Evolutionary conservation across 2,888 invertebrate species (phyloP), one percentile per base, ranked within the genome.

Genomic region (Anorthoa munda): DNA sequence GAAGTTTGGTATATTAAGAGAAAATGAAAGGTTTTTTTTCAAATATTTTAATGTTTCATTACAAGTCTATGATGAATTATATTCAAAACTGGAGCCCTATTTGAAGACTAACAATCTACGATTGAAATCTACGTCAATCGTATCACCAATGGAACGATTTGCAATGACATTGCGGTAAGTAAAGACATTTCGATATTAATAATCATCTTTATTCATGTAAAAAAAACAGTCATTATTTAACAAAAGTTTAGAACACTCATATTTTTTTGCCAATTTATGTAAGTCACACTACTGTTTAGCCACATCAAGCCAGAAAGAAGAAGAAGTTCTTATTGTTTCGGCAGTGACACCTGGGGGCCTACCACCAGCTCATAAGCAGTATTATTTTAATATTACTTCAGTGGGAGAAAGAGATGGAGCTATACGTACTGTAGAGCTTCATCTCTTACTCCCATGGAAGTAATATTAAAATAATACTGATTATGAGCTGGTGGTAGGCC

Each of bases 81-180:
- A 66, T 84, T 84, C 82, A 73, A 84, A 84, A 84, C 84, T 84
- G 82, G 84, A 84, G 69, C 82, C 84, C 66, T 84, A 84, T 84
- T 83, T 84, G 82, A 84, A 83, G 79, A 77, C 59, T 67, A 85
- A 83, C 81, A 85, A 83, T 83, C 72, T 83, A 80, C 63, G 71
- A 82, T 60, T 82, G 66, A 84, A 82, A 84, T 80, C 83, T 82
- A 72, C 63, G 67, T 80, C 83, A 84, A 63, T 84, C 82, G 66
- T 83, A 82, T 80, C 82, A 83, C 82, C 83, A 83, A 83, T 83
- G 82, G 83, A 83, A 82, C 66, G 83, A 67, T 67, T 83, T 64
- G 83, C 82, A 83, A 83, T 82, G 67, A 81, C 83, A 83, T 81
- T 83, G 81, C 83, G 83, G 79, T 81, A 83, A 83, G 79, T 79